phyloP scores from a whole-genome alignment of 1,140 invertebrate species.

The Trialeurodes vaporariorum region DNA sequence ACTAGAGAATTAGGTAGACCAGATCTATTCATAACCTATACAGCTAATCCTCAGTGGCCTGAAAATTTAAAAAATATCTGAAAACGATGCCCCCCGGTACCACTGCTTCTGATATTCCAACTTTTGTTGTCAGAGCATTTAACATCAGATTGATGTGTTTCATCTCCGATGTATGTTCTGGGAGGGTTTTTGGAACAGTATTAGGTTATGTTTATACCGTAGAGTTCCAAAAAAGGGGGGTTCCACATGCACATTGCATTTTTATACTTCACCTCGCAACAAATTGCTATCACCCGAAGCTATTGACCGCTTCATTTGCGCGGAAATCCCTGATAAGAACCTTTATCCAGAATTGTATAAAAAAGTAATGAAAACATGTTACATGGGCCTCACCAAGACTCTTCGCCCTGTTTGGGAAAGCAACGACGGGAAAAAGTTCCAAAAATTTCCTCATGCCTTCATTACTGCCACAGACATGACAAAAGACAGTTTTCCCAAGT shows the following conservation, averaged over 20 bases:
- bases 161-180: background rate
- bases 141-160: background rate
- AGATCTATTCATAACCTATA: conserved; percentile 21
- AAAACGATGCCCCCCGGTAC: background rate
- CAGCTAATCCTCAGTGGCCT: conserved; percentile 15
- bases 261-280: background rate
- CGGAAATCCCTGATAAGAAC: conserved; percentile 39
- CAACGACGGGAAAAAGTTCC: conserved; percentile 24
- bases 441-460: conserved; percentile 32
- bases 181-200: background rate
- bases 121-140: background rate
- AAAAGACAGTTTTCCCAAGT: conserved; percentile 34
- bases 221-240: conserved; percentile 13
- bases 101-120: background rate
- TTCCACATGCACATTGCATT: conserved; percentile 12
- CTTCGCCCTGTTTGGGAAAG: conserved; percentile 15
- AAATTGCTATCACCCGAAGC: conserved; percentile 21
- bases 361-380: conserved; percentile 37
- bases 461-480: conserved; percentile 26
- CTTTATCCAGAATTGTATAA: conserved; percentile 32
- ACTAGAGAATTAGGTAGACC: conserved; percentile 17
- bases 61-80: conserved; percentile 15
- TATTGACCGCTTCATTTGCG: conserved; percentile 38
- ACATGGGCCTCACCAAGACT: conserved; percentile 36
- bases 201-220: background rate